phyloP scores from a whole-genome alignment of 2,797 vertebrate genomes.

The Atherinosoma microstoma region DNA sequence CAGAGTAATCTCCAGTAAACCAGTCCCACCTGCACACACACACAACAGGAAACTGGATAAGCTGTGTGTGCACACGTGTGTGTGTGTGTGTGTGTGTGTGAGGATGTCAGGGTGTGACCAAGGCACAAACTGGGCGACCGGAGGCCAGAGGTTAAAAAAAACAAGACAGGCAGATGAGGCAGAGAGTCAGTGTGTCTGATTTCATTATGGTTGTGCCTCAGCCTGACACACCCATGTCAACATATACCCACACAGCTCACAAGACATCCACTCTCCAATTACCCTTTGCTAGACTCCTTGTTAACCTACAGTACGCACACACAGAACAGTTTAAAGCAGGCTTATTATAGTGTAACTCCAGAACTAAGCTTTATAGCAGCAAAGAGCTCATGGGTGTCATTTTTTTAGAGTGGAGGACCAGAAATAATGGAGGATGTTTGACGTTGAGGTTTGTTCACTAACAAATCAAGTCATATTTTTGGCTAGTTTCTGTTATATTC shows the following conservation, averaged over 20 bases:
- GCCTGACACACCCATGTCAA: conserved; percentile 62
- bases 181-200: conserved; percentile 33
- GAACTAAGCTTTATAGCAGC: too few species aligned
- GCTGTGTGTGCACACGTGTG: background rate
- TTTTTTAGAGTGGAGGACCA: too few species aligned
- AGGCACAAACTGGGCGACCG: too few species aligned
- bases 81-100: conserved; percentile 21
- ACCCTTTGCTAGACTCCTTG: conserved; percentile 8
- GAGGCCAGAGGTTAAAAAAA: background rate
- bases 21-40: conserved; percentile 8
- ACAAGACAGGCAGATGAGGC: background rate
- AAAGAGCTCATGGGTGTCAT: too few species aligned
- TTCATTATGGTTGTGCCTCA: conserved; percentile 57
- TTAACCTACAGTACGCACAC: conserved; percentile 9
- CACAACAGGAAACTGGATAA: background rate
- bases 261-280: conserved; percentile 38
- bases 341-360: too few species aligned
- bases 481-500: too few species aligned
- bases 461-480: too few species aligned
- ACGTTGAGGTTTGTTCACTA: too few species aligned
- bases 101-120: conserved; percentile 28
- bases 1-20: conserved; percentile 1
- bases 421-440: too few species aligned
- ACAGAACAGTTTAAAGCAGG: too few species aligned
- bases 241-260: conserved; percentile 10